A percentile compares a stretch with the other conserved stretches of the same genome.
phyloP scores from a whole-genome alignment of 2,113 vertebrate genomes.

The Hystrix cristata region DNA sequence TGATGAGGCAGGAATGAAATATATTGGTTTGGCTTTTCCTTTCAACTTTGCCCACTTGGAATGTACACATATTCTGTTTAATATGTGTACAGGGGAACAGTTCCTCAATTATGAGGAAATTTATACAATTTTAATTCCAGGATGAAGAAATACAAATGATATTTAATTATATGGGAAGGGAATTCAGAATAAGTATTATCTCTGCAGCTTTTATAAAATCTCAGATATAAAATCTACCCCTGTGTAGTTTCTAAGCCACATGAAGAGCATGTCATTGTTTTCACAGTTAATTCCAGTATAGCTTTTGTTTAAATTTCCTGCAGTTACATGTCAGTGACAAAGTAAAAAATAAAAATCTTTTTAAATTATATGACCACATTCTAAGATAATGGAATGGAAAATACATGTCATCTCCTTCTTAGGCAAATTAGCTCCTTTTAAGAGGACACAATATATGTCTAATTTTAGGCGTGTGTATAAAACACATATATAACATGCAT shows the following conservation, averaged over 20 bases:
- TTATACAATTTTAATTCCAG: neutral
- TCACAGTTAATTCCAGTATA: neutral
- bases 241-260: neutral
- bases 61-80: neutral
- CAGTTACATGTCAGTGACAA: neutral
- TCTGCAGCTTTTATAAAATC: neutral
- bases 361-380: neutral
- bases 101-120: no score
- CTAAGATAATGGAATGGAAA: neutral
- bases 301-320: neutral
- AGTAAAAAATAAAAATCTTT: neutral
- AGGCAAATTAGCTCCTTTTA: neutral
- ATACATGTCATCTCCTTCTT: neutral
- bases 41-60: neutral
- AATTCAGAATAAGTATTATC: neutral
- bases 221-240: neutral
- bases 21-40: neutral
- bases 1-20: neutral
- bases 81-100: neutral
- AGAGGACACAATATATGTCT: neutral
- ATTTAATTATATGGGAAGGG: neutral
- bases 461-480: neutral
- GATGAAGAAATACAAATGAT: neutral
- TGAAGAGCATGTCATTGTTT: neutral
- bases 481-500: neutral